Evolutionary conservation across 2,888 invertebrate species (phyloP), one percentile per base, ranked within the genome.

Genomic region (Macrophya alboannulata): DNA sequence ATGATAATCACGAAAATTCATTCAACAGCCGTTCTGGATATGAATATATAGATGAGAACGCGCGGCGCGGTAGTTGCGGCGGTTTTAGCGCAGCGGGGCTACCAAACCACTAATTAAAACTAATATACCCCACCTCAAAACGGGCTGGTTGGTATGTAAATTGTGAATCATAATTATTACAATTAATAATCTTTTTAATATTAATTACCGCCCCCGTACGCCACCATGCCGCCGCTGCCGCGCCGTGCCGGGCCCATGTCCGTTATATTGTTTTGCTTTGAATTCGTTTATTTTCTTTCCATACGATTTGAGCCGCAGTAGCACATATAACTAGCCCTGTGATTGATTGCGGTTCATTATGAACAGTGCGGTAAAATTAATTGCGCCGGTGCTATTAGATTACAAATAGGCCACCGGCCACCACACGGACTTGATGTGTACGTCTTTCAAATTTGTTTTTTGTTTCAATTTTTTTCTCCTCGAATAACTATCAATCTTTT

Each of bases 341-440:
- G 92, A 92, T 92, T 92, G 91, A 92, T 92, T 90, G 90, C 88
- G 89, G 88, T 90, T 90, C 90, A 92, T 91, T 92, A 91, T 91
- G 90, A 92, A 91, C 91, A 90, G 89, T 88, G 89, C 89, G 90
- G 89, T 89, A 89, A 91, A 92, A 92, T 92, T 91, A 92, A 92
- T 92, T 90, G 91, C 89, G 40, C 79, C 37, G 40, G 40, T 43
- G 79, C 59, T 79, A 79, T 79, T 79, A 79, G 62, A 79, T 79
- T 31, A 79, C 55, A 79, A 79, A 79, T 43, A 59, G 79, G 59
- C 62, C 79, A 79, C 79, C 59, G 48, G 40, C 72, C 45, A 31
- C 76, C 12, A 51, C 31, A 77, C 55, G 31, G 25, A 76, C 37
- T 25, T 55, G 55, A 51, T 51, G 21, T 51, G 21, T 74, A 55